Percentiles rank a stretch among this genome's conserved stretches.
Evolutionary conservation across 92 coral and sea anemone species (phyloP).

Genomic region (Zoanthus gigantus): DNA sequence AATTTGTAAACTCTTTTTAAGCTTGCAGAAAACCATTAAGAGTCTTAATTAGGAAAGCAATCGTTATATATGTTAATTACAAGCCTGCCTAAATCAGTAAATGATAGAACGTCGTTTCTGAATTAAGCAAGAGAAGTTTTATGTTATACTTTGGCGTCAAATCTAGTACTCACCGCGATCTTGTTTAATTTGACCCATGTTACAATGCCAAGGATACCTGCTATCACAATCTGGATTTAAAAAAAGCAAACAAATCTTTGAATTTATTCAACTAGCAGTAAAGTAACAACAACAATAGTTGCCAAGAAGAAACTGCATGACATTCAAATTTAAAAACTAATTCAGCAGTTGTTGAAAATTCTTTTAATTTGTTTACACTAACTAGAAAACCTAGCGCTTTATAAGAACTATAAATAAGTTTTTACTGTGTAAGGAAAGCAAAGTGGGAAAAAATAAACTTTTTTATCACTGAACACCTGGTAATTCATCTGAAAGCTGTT

Average conservation of each 20-base stretch:
- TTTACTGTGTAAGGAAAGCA: background rate
- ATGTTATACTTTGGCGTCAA: background rate
- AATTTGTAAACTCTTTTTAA: too few species aligned
- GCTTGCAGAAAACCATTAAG: background rate
- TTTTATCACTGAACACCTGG: background rate
- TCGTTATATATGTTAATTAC: background rate
- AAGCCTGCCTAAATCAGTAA: background rate
- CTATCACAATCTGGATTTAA: slow-evolving; percentile 51
- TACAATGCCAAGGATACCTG: slow-evolving; percentile 70
- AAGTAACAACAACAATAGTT: background rate
- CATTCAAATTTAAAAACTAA: background rate
- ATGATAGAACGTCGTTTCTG: background rate
- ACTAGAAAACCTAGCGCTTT: background rate
- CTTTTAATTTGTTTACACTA: background rate
- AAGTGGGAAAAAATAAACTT: background rate
- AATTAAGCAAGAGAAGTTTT: background rate
- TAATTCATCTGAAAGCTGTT: background rate
- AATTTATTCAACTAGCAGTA: background rate
- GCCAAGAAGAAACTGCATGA: background rate
- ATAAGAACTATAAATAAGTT: background rate
- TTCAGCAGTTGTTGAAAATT: background rate
- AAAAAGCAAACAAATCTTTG: background rate
- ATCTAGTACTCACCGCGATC: slow-evolving; percentile 55
- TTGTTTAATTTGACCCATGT: slow-evolving; percentile 74
- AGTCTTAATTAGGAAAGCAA: background rate